Evolutionary conservation across 2,113 vertebrate genomes (phyloP).

Genomic region (Rhynchopsitta pachyrhyncha): DNA sequence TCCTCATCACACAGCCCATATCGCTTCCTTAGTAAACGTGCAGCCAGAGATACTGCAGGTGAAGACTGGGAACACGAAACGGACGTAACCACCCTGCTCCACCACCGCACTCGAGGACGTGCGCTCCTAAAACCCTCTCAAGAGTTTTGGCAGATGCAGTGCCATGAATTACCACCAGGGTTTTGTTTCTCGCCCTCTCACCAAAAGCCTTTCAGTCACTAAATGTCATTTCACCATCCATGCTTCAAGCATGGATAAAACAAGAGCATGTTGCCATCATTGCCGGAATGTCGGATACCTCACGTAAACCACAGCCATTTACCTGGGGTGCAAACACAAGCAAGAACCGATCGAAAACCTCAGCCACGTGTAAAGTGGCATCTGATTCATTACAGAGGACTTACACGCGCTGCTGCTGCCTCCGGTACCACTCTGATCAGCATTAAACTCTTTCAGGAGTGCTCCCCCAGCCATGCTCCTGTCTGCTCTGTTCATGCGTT

Average conservation of each 20-base stretch:
- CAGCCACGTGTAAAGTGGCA: not conserved
- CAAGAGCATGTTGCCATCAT: not conserved
- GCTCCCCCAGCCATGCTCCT: not conserved
- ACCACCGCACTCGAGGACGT: not conserved
- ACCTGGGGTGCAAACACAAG: not conserved
- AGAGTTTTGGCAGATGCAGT: too few species aligned
- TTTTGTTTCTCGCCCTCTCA: too few species aligned
- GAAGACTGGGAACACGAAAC: too few species aligned
- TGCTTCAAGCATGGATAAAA: not conserved
- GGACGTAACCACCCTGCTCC: too few species aligned
- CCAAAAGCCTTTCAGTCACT: not conserved
- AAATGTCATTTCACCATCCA: not conserved
- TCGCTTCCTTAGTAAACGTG: accelerated
- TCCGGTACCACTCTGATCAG: too few species aligned
- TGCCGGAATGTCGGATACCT: not conserved
- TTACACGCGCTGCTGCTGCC: accelerated
- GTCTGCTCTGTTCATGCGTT: not conserved
- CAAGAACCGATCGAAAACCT: not conserved
- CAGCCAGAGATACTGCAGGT: not conserved
- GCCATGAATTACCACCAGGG: too few species aligned
- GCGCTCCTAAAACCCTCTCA: too few species aligned
- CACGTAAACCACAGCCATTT: not conserved
- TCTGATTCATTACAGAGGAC: not conserved
- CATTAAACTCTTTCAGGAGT: not conserved
- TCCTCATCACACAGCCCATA: not conserved